Evolutionary conservation across 2,888 invertebrate genomes (phyloP).

Genomic region (Temnothorax unifasciatus): DNA sequence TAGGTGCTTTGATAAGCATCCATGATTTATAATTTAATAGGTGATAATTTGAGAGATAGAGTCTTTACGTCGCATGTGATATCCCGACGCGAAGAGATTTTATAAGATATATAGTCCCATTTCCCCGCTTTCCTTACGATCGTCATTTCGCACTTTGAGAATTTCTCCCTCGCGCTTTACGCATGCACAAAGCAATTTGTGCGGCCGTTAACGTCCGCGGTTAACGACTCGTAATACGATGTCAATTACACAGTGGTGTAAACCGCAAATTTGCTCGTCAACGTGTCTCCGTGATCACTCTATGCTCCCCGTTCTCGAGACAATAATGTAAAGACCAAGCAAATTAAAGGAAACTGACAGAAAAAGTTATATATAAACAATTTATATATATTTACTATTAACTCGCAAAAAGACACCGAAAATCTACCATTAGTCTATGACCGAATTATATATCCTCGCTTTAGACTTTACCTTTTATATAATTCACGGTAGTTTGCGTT

Average conservation of each 20-base stretch:
- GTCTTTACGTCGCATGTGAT: neutral
- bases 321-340: neutral
- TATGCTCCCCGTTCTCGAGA: neutral
- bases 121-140: neutral
- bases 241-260: constrained; percentile 45
- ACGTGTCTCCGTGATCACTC: neutral
- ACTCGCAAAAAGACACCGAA: too few species aligned
- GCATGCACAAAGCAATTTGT: constrained; percentile 36
- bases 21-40: neutral
- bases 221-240: constrained; percentile 51
- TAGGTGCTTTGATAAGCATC: neutral
- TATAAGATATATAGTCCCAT: neutral
- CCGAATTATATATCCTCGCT: too few species aligned
- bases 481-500: too few species aligned
- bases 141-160: constrained; percentile 31
- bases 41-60: neutral
- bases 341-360: neutral
- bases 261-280: constrained; percentile 22
- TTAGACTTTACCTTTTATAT: too few species aligned
- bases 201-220: constrained; percentile 45
- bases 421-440: too few species aligned
- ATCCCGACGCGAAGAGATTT: neutral
- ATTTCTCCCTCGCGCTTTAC: constrained; percentile 23
- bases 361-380: neutral
- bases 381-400: neutral